Evolutionary conservation across 35 echinoderm and acorn worm species (phyloP), one percentile per base, ranked within the genome.

Genomic region (Heliocidaris tuberculata): DNA sequence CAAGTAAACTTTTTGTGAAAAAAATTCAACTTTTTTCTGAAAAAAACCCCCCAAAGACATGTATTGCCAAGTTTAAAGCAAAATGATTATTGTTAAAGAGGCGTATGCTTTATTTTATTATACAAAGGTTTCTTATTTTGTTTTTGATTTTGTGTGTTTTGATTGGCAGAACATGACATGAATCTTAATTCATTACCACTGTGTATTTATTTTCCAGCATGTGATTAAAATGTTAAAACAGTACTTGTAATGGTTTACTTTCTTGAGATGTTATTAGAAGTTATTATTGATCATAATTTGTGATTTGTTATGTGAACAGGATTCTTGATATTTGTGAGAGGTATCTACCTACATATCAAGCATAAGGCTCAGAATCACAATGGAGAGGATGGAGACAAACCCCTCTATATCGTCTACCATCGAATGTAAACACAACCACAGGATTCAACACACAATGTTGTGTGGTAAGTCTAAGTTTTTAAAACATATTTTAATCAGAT

Each of bases 281-380:
- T 42, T 12, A 32, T 89, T n/a, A n/a, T n/a, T n/a, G n/a, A n/a
- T n/a, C n/a, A n/a, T n/a, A n/a, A n/a, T 89, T 12, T 32, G 30
- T 48, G 4, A 9, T 93, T 59, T 93, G 17, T 93, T 93, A 17
- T 31, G n/a, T 59, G 4, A 21, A 19, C 16, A 93, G 91, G 91
- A 32, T 93, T 93, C 50, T 59, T 93, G 91, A 93, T 93, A 50
- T 93, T 93, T 59, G 91, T 93, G 91, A 93, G 91, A 93, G 91
- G 91, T 48, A 93, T 93, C 49, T 93, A 93, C 91, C 50, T 93
- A 31, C 50, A 93, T n/a, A 93, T 93, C 50, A 93, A 93, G 50
- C 30, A 48, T 13, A 93, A 93, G 50, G 12, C 15, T 31, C 91
- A 93, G 50, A 49, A 52, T 13, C 91, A 35, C 16, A 93, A 59